phyloP scores from a whole-genome alignment of 2,797 vertebrate species.

The Remorina albescens region DNA sequence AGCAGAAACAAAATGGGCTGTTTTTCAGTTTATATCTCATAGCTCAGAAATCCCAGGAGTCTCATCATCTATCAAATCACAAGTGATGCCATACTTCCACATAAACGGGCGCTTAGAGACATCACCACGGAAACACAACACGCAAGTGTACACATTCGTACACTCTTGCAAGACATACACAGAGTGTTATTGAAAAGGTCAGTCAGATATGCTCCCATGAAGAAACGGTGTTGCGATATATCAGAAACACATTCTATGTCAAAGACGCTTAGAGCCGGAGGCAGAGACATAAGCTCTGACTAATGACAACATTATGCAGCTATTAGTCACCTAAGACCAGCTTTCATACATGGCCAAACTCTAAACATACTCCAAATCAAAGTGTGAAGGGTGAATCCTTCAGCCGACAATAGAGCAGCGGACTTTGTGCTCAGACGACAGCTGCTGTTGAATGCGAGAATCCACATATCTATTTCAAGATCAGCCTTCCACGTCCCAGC shows the following conservation, averaged over 20 bases:
- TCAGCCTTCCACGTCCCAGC: conserved; percentile 26
- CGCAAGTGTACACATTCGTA: conserved; percentile 18
- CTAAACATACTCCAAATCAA: conserved; percentile 40
- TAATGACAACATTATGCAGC: conserved; percentile 61
- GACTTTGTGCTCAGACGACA: conserved; percentile 20
- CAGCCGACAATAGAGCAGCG: conserved; percentile 37
- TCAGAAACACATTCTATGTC: conserved; percentile 62
- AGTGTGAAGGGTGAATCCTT: conserved; percentile 25
- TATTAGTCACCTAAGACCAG: conserved; percentile 58
- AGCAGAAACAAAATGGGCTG: conserved; percentile 55
- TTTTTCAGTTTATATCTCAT: conserved; percentile 64
- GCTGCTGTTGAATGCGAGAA: conserved; percentile 12
- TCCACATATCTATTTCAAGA: conserved; percentile 41
- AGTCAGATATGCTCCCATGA: conserved; percentile 67
- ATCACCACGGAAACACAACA: conserved; percentile 5
- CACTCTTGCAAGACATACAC: conserved; percentile 15
- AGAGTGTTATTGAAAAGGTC: conserved; percentile 69
- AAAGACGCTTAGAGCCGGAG: conserved; percentile 53
- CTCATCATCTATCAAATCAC: conserved; percentile 59
- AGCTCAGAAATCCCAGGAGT: conserved; percentile 61
- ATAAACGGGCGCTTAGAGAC: conserved; percentile 36
- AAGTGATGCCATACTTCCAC: conserved; percentile 41
- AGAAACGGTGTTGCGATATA: conserved; percentile 54
- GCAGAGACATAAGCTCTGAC: conserved; percentile 51
- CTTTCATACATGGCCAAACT: conserved; percentile 42